Conservation (phyloP, 2,797 vertebrate species). For the Rhabdomys pumilio region DNA sequence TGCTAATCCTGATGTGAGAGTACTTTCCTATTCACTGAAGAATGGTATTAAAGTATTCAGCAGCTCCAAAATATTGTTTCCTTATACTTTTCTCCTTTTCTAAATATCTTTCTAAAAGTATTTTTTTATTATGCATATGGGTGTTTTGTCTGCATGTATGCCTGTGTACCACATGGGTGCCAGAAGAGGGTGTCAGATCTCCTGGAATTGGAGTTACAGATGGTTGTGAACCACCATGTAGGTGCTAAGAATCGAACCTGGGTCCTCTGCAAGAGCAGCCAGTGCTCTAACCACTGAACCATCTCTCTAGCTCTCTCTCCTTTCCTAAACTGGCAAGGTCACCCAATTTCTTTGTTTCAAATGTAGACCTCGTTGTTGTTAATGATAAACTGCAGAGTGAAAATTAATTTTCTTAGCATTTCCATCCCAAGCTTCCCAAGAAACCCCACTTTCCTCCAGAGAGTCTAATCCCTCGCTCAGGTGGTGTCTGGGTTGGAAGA, state of each 20-base stretch:
- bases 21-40: slow-evolving; percentile 40
- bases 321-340: neutral
- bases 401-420: neutral
- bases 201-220: neutral
- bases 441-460: neutral
- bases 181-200: neutral
- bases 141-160: neutral
- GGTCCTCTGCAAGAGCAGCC: neutral
- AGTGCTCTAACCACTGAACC: neutral
- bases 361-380: slow-evolving; percentile 27
- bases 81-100: slow-evolving; percentile 30
- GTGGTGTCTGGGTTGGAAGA: neutral
- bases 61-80: slow-evolving; percentile 21
- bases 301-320: neutral
- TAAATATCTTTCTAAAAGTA: neutral
- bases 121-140: neutral
- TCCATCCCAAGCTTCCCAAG: neutral
- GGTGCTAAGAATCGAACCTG: neutral
- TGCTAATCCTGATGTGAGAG: slow-evolving; percentile 57
- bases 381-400: neutral
- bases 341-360: slow-evolving; percentile 38
- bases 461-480: neutral
- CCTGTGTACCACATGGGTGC: neutral
- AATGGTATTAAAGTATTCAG: neutral
- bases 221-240: neutral